Evolutionary conservation across 2,113 vertebrate species (phyloP).

Genomic region (Cromileptes altivelis): DNA sequence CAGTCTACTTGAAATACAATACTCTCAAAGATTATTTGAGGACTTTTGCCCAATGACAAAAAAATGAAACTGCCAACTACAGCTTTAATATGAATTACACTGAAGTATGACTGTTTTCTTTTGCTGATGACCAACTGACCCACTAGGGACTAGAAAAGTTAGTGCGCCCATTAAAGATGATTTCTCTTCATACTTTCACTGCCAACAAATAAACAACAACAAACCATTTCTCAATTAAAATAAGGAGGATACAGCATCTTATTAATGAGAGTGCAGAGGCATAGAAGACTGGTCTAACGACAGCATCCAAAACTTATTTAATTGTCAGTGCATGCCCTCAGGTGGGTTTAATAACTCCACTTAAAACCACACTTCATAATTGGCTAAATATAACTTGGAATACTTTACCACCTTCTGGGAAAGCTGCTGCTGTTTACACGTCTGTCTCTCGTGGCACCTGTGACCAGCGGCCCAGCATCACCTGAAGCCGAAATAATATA

Average conservation of each 20-base stretch:
- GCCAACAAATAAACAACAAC: conserved; percentile 27
- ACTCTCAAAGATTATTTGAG: too few relatives aligned
- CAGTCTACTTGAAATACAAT: too few relatives aligned
- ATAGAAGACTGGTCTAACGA: background rate
- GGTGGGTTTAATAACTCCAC: conserved; percentile 65
- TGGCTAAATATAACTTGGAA: conserved; percentile 58
- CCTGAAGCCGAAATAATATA: conserved; percentile 22
- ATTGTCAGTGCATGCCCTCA: conserved; percentile 35
- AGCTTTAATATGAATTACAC: background rate
- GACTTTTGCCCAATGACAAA: too few relatives aligned
- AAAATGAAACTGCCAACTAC: too few relatives aligned
- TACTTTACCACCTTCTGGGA: conserved; percentile 38
- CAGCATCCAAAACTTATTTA: conserved; percentile 42
- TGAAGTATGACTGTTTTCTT: background rate
- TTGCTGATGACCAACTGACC: background rate
- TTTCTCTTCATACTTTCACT: conserved; percentile 24
- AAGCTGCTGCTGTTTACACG: background rate
- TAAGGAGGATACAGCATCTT: background rate
- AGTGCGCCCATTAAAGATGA: conserved; percentile 30
- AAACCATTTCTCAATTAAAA: conserved; percentile 47
- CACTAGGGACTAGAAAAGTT: background rate
- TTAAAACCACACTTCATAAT: conserved; percentile 53
- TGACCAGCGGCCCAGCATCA: background rate
- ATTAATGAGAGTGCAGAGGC: conserved; percentile 35
- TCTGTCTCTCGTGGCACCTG: conserved; percentile 5